phyloP scores from a whole-genome alignment of 2,888 invertebrate genomes.

The Cylindroiulus punctatus region DNA sequence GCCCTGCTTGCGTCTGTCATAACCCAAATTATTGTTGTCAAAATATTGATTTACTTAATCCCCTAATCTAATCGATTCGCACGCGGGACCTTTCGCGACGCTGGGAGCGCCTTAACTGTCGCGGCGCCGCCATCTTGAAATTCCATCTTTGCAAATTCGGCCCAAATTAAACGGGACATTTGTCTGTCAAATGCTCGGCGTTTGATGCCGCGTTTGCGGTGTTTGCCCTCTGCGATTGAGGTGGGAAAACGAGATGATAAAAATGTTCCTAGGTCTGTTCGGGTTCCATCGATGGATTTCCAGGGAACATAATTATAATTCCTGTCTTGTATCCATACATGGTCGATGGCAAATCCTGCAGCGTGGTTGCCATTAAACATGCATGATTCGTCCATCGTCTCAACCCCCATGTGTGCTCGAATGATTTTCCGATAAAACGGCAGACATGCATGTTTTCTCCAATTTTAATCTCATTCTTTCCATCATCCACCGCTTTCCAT shows the following conservation, averaged over 20 bases:
- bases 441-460: slow-evolving; percentile 45
- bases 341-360: slow-evolving; percentile 12
- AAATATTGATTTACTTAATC: slow-evolving; percentile 40
- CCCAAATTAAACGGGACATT: slow-evolving; percentile 4
- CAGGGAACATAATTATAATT: slow-evolving; percentile 15
- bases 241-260: slow-evolving; percentile 33
- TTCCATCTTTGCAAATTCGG: background rate
- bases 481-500: slow-evolving; percentile 45
- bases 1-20: background rate
- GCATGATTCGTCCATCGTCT: slow-evolving; percentile 47
- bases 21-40: slow-evolving; percentile 27
- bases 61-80: slow-evolving; percentile 1
- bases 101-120: background rate
- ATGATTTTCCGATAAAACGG: slow-evolving; percentile 45
- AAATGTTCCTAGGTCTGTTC: background rate
- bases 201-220: background rate
- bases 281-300: background rate
- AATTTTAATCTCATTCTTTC: slow-evolving; percentile 47
- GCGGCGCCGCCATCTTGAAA: background rate
- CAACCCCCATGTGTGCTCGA: slow-evolving; percentile 36
- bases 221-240: slow-evolving; percentile 8
- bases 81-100: background rate
- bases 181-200: background rate
- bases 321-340: slow-evolving; percentile 40
- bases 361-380: slow-evolving; percentile 43